Base-by-base conservation (phyloP, 2,888 invertebrate species). In the Gymnoscelis rufifasciata region DNA sequence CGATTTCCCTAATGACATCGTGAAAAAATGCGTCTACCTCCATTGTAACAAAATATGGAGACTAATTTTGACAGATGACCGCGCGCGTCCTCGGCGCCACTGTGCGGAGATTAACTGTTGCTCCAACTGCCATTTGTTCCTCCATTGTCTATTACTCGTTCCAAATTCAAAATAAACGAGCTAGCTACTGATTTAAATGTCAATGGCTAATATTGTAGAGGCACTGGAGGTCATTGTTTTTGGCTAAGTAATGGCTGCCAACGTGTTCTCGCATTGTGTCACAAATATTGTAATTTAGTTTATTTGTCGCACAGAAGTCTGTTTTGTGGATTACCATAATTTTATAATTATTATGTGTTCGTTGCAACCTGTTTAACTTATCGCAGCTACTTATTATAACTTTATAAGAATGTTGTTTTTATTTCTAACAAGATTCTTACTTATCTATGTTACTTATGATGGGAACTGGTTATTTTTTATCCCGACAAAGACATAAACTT, bases 131-230 rank as follows among this genome's bases (percentile, higher is more conserved):
- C 67, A 72, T 80, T 84, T 86, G 86, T 84, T 56, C 52, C 48
- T 52, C 73, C 60, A 74, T 84, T 84, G 83, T 86, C 54, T 60
- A 38, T 64, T 68, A 70, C 81, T 74, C 73, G 79, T 77, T 70
- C 61, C 68, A 75, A 82, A 83, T 82, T 78, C 80, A 74, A 78
- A 83, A 83, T 82, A 83, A 81, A 83, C 78, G 78, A 72, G 72
- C 70, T 60, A 56, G 84, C 86, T 86, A 83, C 86, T 84, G 83
- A 87, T 87, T 87, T 83, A 73, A 83, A 87, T 87, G 78, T 84
- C 77, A 84, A 87, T 82, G 70, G 72, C 70, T 76, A 81, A 80
- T 81, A 83, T 83, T 80, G 84, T 83, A 76, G 79, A 42, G 48
- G n/a, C n/a, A n/a, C n/a, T 38, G 46, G 71, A 66, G 76, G 71